These are phyloP conservation scores for Liposcelis brunnea DNA, from an alignment of 2,888 invertebrate genomes.

Conservation along the genomic window DNA sequence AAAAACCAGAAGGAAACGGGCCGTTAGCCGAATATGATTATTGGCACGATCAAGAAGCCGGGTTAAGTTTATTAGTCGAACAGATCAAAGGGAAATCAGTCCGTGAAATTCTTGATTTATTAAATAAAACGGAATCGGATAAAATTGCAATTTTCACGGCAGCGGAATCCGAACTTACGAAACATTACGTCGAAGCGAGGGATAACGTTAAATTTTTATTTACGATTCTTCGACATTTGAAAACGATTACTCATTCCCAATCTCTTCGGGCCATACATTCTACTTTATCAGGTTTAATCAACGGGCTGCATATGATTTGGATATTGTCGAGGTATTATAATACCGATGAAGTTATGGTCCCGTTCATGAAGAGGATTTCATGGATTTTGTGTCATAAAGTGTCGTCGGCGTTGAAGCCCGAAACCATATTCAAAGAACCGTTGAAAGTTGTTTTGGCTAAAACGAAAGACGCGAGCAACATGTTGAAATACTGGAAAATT, in stretches of 20 bases:
- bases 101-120: conserved; percentile 37
- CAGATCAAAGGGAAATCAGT: conserved; percentile 60
- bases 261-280: conserved; percentile 55
- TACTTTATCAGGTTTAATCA: conserved; percentile 59
- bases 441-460: conserved; percentile 35
- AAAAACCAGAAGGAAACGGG: conserved; percentile 49
- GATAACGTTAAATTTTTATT: conserved; percentile 64
- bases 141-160: conserved; percentile 39
- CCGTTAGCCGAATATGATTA: conserved; percentile 73
- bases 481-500: conserved; percentile 57
- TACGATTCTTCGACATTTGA: conserved; percentile 55
- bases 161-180: conserved; percentile 42
- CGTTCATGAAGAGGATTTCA: conserved; percentile 63
- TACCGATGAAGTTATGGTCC: conserved; percentile 70
- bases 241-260: conserved; percentile 27
- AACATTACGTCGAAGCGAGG: conserved; percentile 49
- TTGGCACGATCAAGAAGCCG: conserved; percentile 68
- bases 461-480: conserved; percentile 40
- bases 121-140: conserved; percentile 36
- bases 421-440: conserved; percentile 56
- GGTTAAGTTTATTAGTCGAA: conserved; percentile 59
- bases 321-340: conserved; percentile 73
- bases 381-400: conserved; percentile 67
- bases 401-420: conserved; percentile 47
- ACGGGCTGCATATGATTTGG: conserved; percentile 80